A percentile compares a stretch with the other conserved stretches of the same genome.
phyloP scores from a whole-genome alignment of 2,113 vertebrate species.

The Melanerpes formicivorus region DNA sequence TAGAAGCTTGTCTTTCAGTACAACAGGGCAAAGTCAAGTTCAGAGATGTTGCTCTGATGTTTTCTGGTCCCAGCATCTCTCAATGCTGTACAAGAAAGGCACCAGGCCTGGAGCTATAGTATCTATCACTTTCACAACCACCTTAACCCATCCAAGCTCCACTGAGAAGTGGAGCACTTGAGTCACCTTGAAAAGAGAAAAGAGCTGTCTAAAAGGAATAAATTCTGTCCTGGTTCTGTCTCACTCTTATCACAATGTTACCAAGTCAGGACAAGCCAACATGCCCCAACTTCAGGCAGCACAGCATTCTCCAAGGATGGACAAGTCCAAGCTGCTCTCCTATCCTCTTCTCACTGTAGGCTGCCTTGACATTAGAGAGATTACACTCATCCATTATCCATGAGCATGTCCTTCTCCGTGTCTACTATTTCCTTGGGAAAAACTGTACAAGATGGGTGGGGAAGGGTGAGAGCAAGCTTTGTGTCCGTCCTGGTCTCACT shows the following conservation, averaged over 20 bases:
- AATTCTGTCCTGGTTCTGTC: background rate
- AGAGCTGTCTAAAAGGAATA: background rate
- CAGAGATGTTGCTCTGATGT: background rate
- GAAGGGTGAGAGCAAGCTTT: background rate
- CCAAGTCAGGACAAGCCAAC: background rate
- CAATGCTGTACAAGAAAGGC: background rate
- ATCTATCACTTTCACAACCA: background rate
- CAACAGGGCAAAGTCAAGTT: background rate
- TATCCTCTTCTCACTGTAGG: background rate
- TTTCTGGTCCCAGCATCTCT: background rate
- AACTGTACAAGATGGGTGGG: rapidly evolving
- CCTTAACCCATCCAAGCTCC: background rate
- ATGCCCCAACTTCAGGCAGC: background rate
- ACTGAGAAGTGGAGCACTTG: background rate
- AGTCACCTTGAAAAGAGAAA: background rate
- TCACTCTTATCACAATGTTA: background rate
- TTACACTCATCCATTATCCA: background rate
- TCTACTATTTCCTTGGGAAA: background rate
- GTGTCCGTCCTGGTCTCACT: background rate
- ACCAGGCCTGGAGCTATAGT: background rate
- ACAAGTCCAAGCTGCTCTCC: background rate
- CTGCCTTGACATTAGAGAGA: background rate
- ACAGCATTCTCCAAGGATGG: background rate
- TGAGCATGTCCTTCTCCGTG: rapidly evolving
- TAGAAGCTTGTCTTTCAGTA: background rate